These are phyloP conservation scores for Podilymbus podiceps DNA, from an alignment of 2,113 vertebrate genomes.

Conservation along the genomic window DNA sequence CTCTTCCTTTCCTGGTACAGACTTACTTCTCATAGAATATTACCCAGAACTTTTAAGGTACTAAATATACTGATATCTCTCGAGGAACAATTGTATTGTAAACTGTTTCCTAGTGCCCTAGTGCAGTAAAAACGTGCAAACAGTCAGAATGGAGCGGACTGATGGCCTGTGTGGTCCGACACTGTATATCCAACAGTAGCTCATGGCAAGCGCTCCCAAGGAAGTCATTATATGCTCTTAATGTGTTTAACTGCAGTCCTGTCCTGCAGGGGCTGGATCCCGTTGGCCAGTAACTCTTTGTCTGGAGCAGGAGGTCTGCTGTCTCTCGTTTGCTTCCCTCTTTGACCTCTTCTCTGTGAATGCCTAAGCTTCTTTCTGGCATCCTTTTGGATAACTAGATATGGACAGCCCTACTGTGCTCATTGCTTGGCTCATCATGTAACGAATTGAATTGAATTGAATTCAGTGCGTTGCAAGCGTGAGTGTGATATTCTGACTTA, in stretches of 20 bases:
- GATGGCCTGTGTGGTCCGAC: neutral
- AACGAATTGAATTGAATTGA: neutral
- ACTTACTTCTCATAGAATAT: neutral
- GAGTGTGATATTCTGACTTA: neutral
- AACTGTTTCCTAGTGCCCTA: neutral
- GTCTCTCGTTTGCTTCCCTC: neutral
- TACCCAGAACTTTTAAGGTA: neutral
- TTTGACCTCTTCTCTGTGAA: neutral
- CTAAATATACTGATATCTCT: neutral
- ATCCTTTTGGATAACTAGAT: neutral
- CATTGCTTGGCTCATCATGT: neutral
- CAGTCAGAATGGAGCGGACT: neutral
- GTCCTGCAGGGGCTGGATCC: neutral
- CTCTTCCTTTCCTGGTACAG: neutral
- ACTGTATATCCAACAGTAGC: neutral
- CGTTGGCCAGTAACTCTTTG: neutral
- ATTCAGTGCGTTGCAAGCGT: rapidly evolving
- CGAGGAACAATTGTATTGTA: neutral
- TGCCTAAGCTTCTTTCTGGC: neutral
- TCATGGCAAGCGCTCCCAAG: neutral
- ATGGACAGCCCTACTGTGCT: neutral
- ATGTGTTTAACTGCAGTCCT: neutral
- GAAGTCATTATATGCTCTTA: neutral
- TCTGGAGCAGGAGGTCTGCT: neutral
- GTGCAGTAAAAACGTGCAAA: neutral